phyloP scores from a whole-genome alignment of 1,140 invertebrate species.

The Drosophila virilis region DNA sequence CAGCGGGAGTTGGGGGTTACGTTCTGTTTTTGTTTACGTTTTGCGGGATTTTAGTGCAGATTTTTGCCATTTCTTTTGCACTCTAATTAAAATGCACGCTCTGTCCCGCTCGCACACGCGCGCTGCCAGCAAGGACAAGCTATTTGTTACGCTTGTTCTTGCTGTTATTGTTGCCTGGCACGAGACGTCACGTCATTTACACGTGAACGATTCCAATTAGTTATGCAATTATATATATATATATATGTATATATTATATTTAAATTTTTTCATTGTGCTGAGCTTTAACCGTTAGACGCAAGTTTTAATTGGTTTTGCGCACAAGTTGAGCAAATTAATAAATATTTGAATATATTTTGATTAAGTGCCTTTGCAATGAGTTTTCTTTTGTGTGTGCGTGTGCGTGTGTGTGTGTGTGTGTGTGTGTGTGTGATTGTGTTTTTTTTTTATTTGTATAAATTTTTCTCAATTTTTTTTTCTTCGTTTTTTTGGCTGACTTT shows the following conservation, averaged over 20 bases:
- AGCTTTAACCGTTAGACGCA: constrained; percentile 5
- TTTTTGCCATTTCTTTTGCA: neutral
- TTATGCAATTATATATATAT: constrained; percentile 20
- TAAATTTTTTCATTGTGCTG: neutral
- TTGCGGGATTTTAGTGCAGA: neutral
- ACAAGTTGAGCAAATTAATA: constrained; percentile 19
- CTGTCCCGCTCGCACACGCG: neutral
- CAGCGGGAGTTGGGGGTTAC: neutral
- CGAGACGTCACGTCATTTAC: constrained; percentile 39
- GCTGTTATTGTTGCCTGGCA: constrained; percentile 8
- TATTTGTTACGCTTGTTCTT: constrained; percentile 7
- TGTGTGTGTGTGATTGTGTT: neutral
- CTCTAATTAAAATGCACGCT: constrained; percentile 42
- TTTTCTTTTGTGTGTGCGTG: constrained; percentile 12
- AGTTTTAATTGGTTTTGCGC: constrained; percentile 22
- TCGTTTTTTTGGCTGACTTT: constrained; percentile 29
- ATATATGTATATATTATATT: neutral
- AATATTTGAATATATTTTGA: constrained; percentile 25
- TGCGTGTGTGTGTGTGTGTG: neutral
- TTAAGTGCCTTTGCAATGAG: constrained; percentile 19
- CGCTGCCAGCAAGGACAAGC: constrained; percentile 23
- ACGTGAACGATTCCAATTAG: constrained; percentile 34
- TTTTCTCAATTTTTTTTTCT: neutral
- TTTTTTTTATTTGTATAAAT: constrained; percentile 4
- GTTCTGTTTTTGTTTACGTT: constrained; percentile 2